Evolutionary conservation across 2,888 invertebrate species (phyloP).

Genomic region (Tipula vernalis): DNA sequence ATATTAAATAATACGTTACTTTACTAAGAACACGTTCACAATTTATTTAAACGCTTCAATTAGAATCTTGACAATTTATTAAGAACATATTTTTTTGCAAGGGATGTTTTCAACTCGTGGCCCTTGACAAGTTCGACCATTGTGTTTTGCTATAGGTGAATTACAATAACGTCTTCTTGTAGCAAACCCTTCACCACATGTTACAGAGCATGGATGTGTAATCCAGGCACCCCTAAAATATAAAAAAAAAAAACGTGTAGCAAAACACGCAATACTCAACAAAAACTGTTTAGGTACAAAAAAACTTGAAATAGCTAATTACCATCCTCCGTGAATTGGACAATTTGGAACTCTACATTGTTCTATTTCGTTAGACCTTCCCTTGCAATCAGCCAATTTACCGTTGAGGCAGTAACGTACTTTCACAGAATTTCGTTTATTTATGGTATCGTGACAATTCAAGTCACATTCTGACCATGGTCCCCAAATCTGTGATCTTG

Average conservation of each 20-base stretch:
- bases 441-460: neutral
- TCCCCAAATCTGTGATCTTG: neutral
- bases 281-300: too few relatives aligned
- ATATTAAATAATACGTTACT: neutral
- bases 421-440: neutral
- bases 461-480: neutral
- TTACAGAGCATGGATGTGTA: neutral
- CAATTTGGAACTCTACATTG: neutral
- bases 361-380: neutral
- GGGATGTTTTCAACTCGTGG: neutral
- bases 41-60: neutral
- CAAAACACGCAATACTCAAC: too few relatives aligned
- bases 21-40: neutral
- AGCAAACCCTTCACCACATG: neutral
- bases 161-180: neutral
- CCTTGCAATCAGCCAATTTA: neutral
- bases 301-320: neutral
- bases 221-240: neutral
- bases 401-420: neutral
- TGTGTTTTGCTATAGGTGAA: neutral
- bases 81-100: neutral
- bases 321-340: neutral
- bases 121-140: neutral
- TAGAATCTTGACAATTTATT: neutral
- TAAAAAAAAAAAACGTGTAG: neutral